Percentiles rank a stretch among this genome's conserved stretches.
These are phyloP conservation scores for Connochaetes taurinus DNA, from an alignment of 2,113 vertebrate species.

Conservation along the genomic window DNA sequence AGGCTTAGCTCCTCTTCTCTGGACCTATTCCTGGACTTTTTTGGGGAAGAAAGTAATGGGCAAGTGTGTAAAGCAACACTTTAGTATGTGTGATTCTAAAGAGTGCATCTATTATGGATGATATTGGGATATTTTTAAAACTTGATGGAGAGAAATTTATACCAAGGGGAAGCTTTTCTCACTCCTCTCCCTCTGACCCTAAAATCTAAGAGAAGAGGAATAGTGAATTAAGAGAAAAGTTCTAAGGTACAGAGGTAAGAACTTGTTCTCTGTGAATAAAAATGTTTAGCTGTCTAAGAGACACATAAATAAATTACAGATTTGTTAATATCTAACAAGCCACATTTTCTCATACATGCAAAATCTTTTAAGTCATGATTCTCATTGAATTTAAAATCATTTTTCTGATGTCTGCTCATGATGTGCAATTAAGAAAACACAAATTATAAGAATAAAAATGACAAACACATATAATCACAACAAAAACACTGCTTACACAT, in stretches of 20 bases:
- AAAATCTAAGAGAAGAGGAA: slow-evolving; percentile 25
- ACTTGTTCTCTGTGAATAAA: slow-evolving; percentile 24
- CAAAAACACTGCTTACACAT: background rate
- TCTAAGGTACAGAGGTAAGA: slow-evolving; percentile 30
- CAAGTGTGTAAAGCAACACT: background rate
- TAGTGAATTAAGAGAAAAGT: slow-evolving; percentile 25
- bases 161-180: slow-evolving; percentile 38
- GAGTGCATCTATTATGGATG: background rate
- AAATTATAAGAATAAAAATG: background rate
- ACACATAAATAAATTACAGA: background rate
- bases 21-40: background rate
- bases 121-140: slow-evolving; percentile 40
- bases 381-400: background rate
- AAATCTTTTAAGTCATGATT: background rate
- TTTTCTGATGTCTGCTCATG: background rate
- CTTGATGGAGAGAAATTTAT: slow-evolving; percentile 6
- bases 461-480: background rate
- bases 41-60: background rate
- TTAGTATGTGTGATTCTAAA: slow-evolving; percentile 13
- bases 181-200: background rate
- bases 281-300: background rate
- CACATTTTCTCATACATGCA: background rate
- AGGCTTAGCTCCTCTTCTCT: background rate
- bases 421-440: background rate
- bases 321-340: background rate